Evolutionary conservation across 2,797 vertebrate species (phyloP).

Genomic region (Xerus rutilus): DNA sequence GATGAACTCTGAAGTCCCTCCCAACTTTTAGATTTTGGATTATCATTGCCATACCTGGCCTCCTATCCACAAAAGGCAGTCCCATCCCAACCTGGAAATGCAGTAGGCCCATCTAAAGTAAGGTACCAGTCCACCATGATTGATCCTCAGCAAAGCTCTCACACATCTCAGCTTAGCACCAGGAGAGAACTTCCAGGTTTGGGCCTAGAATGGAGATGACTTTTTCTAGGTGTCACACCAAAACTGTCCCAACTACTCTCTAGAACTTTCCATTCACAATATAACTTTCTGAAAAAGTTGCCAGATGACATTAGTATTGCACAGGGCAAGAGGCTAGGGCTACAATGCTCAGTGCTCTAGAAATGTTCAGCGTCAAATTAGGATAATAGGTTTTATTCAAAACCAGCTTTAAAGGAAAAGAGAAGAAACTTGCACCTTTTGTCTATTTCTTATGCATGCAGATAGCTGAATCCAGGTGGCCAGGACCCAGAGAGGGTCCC

Average conservation of each 20-base stretch:
- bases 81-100: background rate
- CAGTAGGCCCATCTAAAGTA: background rate
- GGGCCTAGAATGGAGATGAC: background rate
- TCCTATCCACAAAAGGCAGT: background rate
- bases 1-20: background rate
- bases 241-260: background rate
- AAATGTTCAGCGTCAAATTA: no score
- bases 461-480: no score
- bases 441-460: no score
- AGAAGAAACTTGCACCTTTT: no score
- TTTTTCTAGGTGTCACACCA: background rate
- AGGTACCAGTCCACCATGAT: background rate
- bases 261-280: background rate
- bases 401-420: no score
- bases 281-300: background rate
- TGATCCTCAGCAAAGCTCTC: background rate
- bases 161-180: background rate
- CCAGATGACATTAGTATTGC: no score
- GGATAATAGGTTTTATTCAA: no score
- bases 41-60: background rate
- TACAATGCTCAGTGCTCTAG: no score
- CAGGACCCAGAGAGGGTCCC: no score
- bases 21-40: background rate
- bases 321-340: no score
- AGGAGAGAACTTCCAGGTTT: background rate